Percentiles rank a stretch among this genome's conserved stretches.
Conservation (phyloP, 2,888 invertebrate genomes). For the Drosophila setosimentum region DNA sequence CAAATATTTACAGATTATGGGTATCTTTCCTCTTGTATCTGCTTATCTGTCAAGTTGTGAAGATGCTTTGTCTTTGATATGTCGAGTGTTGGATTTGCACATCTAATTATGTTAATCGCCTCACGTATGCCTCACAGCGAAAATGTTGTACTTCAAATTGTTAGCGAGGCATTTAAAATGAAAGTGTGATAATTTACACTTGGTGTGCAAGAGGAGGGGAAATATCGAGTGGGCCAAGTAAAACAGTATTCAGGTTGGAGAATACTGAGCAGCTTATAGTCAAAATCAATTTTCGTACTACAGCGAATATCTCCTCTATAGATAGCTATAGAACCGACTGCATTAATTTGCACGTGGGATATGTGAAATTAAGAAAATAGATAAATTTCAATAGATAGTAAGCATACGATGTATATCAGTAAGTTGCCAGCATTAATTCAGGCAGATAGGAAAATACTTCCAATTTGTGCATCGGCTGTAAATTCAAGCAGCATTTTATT, state of each 20-base stretch:
- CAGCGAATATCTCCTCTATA: background rate
- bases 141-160: constrained; percentile 26
- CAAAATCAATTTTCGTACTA: background rate
- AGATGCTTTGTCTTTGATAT: constrained; percentile 28
- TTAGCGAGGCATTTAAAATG: constrained; percentile 11
- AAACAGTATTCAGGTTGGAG: background rate
- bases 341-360: background rate
- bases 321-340: background rate
- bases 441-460: constrained; percentile 7
- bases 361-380: background rate
- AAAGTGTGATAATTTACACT: constrained; percentile 28
- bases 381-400: background rate
- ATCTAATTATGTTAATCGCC: constrained; percentile 56
- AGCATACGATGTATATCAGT: background rate
- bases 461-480: constrained; percentile 43
- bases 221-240: background rate
- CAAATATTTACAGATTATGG: constrained; percentile 63
- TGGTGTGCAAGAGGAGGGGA: background rate
- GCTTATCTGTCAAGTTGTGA: constrained; percentile 33
- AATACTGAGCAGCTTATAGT: background rate
- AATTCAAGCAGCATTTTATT: constrained; percentile 27
- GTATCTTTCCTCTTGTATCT: constrained; percentile 16
- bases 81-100: constrained; percentile 40
- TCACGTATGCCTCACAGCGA: constrained; percentile 35
- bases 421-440: background rate